Evolutionary conservation across 2,113 vertebrate genomes (phyloP).

Genomic region (Fulica atra): DNA sequence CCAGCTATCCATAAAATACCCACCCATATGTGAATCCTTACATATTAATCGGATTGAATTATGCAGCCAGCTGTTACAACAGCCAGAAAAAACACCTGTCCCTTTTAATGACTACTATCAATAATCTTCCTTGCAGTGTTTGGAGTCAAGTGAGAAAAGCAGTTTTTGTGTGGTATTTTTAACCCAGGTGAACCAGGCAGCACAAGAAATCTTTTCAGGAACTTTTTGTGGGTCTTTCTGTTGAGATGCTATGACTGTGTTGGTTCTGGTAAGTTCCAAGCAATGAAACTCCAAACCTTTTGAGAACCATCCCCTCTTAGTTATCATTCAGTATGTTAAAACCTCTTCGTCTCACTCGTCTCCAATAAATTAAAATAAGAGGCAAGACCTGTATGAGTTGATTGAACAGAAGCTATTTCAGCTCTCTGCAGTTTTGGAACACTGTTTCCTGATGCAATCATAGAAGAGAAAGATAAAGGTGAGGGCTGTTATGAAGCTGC

Average conservation of each 20-base stretch:
- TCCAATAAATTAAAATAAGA: slow-evolving; percentile 26
- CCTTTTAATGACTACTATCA: slow-evolving; percentile 48
- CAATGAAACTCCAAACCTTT: not conserved
- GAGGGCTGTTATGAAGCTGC: not conserved
- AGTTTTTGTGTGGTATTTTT: not conserved
- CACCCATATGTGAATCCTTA: slow-evolving; percentile 35
- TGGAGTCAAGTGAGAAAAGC: not conserved
- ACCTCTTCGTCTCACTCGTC: not conserved
- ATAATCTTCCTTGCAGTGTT: slow-evolving; percentile 30
- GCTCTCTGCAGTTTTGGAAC: not conserved
- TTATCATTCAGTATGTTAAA: not conserved
- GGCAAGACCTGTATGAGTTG: not conserved
- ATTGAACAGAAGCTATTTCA: slow-evolving; percentile 2
- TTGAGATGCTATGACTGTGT: not conserved
- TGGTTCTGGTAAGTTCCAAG: not conserved
- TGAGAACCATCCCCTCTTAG: not conserved
- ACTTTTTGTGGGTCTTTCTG: not conserved
- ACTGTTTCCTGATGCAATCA: not conserved
- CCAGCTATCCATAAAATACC: slow-evolving; percentile 41
- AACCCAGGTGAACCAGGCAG: not conserved
- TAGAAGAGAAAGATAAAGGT: not conserved
- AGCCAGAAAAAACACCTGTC: slow-evolving; percentile 60
- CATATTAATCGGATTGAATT: slow-evolving; percentile 48
- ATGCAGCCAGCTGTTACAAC: slow-evolving; percentile 52
- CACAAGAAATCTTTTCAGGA: not conserved